A percentile compares a stretch with the other conserved stretches of the same genome.
Conservation (phyloP, 2,797 vertebrate species). For the Enteromius treurensis region DNA sequence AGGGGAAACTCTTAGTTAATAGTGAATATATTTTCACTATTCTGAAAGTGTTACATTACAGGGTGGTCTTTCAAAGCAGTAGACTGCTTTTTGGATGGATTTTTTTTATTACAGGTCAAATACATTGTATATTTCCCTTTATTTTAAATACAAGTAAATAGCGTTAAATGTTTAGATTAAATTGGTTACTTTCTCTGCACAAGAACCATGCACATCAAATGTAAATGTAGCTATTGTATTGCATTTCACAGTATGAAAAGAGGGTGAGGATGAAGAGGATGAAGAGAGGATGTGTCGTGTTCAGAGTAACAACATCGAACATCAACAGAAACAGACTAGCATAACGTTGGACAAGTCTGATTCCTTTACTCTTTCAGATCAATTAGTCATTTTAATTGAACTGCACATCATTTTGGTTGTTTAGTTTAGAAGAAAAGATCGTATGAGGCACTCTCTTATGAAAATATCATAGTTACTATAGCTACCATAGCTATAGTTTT, state of each 20-base stretch:
- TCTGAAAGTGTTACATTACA: background rate
- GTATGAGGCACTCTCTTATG: background rate
- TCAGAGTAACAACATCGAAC: slow-evolving; percentile 22
- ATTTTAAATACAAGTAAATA: background rate
- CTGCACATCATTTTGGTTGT: background rate
- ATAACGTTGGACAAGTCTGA: background rate
- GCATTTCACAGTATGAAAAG: background rate
- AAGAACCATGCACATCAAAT: background rate
- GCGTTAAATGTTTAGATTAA: background rate
- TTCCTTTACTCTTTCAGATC: slow-evolving; percentile 7
- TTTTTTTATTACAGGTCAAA: background rate
- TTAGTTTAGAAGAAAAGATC: background rate
- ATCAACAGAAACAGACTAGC: slow-evolving; percentile 17
- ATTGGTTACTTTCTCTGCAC: background rate
- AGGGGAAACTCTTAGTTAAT: background rate
- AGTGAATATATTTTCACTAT: background rate
- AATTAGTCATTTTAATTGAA: background rate
- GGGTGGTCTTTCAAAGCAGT: background rate
- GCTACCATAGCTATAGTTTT: background rate
- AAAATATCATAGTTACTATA: background rate
- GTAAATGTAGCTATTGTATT: background rate
- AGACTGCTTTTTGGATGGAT: background rate
- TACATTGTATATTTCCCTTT: background rate
- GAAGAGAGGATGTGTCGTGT: background rate
- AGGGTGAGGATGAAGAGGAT: background rate